Conservation (phyloP, 2,113 vertebrate genomes). For the Limnothrissa miodon region DNA sequence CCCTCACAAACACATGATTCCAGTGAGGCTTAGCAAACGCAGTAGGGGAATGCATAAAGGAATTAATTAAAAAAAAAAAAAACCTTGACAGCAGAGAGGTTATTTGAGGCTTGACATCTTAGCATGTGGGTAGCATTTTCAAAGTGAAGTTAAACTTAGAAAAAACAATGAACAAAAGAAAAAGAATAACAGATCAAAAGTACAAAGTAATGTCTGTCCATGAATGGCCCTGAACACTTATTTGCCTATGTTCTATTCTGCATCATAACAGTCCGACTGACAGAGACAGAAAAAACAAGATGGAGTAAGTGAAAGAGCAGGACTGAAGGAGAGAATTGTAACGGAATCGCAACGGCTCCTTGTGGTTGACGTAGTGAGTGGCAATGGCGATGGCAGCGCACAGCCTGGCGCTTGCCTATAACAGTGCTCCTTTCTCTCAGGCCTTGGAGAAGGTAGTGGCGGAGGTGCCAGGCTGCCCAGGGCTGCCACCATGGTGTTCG, state of each 20-base stretch:
- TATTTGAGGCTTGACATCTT: slow-evolving; percentile 24
- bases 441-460: slow-evolving; percentile 95
- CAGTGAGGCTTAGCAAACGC: slow-evolving; percentile 40
- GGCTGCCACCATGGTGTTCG: slow-evolving; percentile 78
- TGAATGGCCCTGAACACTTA: slow-evolving; percentile 63
- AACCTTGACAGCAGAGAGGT: not conserved
- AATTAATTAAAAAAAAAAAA: slow-evolving; percentile 22
- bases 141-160: not conserved
- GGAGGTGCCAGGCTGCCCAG: slow-evolving; percentile 81
- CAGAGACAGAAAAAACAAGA: slow-evolving; percentile 49
- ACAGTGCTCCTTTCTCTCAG: slow-evolving; percentile 69
- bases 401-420: not conserved
- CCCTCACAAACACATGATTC: slow-evolving; percentile 52
- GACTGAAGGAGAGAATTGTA: slow-evolving; percentile 61
- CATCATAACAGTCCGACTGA: slow-evolving; percentile 51
- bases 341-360: slow-evolving; percentile 6
- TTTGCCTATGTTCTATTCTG: slow-evolving; percentile 56
- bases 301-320: slow-evolving; percentile 48
- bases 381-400: not conserved
- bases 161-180: slow-evolving; percentile 39
- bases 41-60: slow-evolving; percentile 16
- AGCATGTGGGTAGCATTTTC: slow-evolving; percentile 5
- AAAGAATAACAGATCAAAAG: slow-evolving; percentile 19
- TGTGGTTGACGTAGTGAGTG: not conserved
- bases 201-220: slow-evolving; percentile 47